A percentile compares a stretch with the other conserved stretches of the same genome.
Conservation (phyloP, 1,140 invertebrate species). For the Condylostylus longicornis region DNA sequence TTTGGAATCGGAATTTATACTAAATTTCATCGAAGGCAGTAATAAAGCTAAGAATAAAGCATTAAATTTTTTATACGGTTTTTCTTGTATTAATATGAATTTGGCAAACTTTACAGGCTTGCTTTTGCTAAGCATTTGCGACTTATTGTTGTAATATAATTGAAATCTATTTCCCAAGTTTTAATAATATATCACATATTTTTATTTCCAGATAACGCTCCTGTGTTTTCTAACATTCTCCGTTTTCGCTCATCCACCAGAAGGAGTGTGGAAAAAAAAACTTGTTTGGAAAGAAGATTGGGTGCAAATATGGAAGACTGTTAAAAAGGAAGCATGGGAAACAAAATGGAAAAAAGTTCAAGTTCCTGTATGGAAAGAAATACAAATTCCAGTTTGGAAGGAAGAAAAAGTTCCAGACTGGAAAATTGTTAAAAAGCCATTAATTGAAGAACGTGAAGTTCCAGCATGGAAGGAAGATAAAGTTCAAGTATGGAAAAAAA, state of each 20-base stretch:
- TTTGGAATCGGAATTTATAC: too few relatives aligned
- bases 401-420: conserved; percentile 41
- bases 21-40: too few relatives aligned
- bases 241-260: conserved; percentile 35
- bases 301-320: conserved; percentile 52
- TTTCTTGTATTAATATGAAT: too few relatives aligned
- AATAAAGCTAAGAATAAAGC: too few relatives aligned
- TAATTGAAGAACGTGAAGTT: conserved; percentile 34
- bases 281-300: conserved; percentile 59
- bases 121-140: too few relatives aligned
- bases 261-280: conserved; percentile 57
- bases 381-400: conserved; percentile 45
- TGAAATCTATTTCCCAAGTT: too few relatives aligned
- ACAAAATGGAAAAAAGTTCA: conserved; percentile 45
- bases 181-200: too few relatives aligned
- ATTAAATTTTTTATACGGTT: too few relatives aligned
- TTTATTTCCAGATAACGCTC: too few relatives aligned
- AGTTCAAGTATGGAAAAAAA: conserved; percentile 32
- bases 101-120: too few relatives aligned
- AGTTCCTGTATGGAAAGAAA: conserved; percentile 48
- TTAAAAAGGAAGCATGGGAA: conserved; percentile 57
- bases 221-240: too few relatives aligned
- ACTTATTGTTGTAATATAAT: too few relatives aligned
- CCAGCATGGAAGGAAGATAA: conserved; percentile 34
- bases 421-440: conserved; percentile 45